A percentile compares a stretch with the other conserved stretches of the same genome.
Evolutionary conservation across 2,888 invertebrate species (phyloP).

Genomic region (Rhogogaster chlorosoma): DNA sequence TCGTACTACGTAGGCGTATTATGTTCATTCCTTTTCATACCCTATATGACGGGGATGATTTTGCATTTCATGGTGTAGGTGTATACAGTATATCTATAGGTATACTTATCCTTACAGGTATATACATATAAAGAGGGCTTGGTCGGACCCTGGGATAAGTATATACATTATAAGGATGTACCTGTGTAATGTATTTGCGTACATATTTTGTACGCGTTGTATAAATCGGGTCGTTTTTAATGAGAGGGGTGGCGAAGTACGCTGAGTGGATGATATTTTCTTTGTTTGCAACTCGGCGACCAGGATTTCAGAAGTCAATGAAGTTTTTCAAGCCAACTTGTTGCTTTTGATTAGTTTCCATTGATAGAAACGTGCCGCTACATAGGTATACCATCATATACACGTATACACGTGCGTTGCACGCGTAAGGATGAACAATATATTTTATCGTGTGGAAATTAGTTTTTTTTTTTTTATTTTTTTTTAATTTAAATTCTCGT

Average conservation of each 20-base stretch:
- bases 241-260: neutral
- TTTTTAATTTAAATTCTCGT: no score
- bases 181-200: neutral
- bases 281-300: neutral
- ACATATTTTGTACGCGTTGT: neutral
- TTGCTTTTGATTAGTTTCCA: constrained; percentile 31
- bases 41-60: neutral
- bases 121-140: neutral
- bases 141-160: neutral
- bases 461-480: no score
- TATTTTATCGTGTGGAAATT: no score
- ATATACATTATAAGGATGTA: no score
- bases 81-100: neutral
- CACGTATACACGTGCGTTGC: neutral
- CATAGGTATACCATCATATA: neutral
- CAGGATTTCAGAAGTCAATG: neutral
- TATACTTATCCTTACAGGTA: neutral
- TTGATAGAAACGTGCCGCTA: constrained; percentile 11
- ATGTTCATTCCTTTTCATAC: constrained; percentile 5
- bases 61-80: neutral
- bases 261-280: neutral
- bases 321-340: constrained; percentile 22
- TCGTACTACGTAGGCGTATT: constrained; percentile 8
- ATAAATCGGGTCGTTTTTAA: neutral
- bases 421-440: neutral